These are phyloP conservation scores for Bettongia penicillata DNA, from an alignment of 2,113 vertebrate species.

Conservation along the genomic window DNA sequence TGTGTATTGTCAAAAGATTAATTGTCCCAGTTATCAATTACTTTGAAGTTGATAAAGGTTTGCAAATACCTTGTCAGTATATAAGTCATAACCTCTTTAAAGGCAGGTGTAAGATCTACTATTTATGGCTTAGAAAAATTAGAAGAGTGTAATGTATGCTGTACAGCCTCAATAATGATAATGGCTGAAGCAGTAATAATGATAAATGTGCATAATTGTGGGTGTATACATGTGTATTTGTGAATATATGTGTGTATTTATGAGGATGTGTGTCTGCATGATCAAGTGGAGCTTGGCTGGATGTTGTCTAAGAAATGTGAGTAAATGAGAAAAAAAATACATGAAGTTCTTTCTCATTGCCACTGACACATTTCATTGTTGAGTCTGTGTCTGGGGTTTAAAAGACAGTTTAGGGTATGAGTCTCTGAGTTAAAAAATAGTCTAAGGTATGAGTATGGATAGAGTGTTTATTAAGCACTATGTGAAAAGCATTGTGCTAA, in stretches of 20 bases:
- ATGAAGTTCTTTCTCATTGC: neutral
- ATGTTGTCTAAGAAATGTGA: neutral
- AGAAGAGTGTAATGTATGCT: neutral
- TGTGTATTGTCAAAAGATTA: neutral
- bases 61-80: neutral
- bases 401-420: neutral
- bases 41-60: constrained; percentile 8
- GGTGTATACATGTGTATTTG: neutral
- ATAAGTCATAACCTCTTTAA: neutral
- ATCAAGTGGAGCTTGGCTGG: neutral
- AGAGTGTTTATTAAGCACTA: neutral
- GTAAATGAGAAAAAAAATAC: neutral
- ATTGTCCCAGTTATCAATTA: constrained; percentile 3
- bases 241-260: neutral
- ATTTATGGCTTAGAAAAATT: neutral
- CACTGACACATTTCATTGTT: neutral
- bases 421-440: neutral
- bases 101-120: neutral
- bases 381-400: neutral
- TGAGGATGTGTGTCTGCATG: neutral
- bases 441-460: neutral
- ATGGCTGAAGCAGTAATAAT: neutral
- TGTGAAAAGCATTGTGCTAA: neutral
- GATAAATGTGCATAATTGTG: neutral
- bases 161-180: neutral